Conservation (phyloP, 2,113 vertebrate genomes). For the Catagonus wagneri region DNA sequence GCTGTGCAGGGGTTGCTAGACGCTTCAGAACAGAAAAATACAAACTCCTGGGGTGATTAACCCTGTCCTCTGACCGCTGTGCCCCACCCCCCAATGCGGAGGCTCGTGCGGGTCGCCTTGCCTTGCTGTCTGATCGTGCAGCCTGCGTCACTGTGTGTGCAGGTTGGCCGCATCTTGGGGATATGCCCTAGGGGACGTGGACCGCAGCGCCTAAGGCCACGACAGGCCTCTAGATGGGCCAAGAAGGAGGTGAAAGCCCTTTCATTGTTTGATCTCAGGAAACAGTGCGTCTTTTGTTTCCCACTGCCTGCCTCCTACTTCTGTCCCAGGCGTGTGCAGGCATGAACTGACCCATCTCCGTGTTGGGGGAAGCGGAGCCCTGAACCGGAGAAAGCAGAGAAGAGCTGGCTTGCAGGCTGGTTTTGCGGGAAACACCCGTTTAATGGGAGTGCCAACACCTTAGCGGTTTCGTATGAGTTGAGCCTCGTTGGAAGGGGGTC, state of each 20-base stretch:
- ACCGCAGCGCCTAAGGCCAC: fast-evolving
- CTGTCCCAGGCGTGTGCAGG: not conserved
- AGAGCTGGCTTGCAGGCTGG: not conserved
- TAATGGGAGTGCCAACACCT: not conserved
- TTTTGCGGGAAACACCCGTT: not conserved
- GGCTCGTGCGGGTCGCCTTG: not conserved
- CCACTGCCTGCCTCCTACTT: not conserved
- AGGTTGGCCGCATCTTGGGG: not conserved
- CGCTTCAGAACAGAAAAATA: not conserved
- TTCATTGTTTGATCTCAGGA: not conserved
- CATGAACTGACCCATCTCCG: not conserved
- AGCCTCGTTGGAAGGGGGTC: not conserved
- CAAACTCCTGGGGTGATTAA: not conserved
- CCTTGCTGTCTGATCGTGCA: not conserved
- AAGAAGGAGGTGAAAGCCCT: not conserved
- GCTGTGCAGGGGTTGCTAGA: not conserved
- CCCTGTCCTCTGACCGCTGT: fast-evolving
- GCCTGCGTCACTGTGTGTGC: not conserved
- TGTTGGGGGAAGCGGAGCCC: not conserved
- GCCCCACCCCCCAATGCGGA: not conserved
- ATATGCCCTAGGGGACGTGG: not conserved
- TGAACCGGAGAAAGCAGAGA: not conserved
- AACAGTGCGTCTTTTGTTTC: not conserved
- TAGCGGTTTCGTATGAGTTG: not conserved
- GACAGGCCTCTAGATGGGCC: not conserved